phyloP scores from a whole-genome alignment of 1,140 invertebrate species.

The Papilio aristodemus region DNA sequence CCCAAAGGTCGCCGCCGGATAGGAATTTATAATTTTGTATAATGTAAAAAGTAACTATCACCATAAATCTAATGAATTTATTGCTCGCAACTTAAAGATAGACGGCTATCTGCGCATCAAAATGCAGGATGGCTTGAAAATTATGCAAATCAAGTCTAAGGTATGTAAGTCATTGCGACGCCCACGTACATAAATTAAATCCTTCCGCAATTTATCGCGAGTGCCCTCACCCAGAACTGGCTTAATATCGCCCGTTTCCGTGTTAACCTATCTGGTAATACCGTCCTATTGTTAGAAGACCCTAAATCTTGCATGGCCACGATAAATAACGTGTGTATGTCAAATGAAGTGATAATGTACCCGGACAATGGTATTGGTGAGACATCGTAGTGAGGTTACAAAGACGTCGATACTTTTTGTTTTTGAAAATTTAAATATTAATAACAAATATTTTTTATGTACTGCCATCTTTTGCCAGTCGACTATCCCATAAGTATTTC shows the following conservation, averaged over 20 bases:
- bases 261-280: conserved; percentile 61
- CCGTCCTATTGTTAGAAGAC: conserved; percentile 53
- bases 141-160: conserved; percentile 29
- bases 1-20: too few species aligned
- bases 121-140: conserved; percentile 19
- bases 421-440: conserved; percentile 4
- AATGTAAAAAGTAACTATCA: background rate
- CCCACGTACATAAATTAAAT: conserved; percentile 40
- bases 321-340: conserved; percentile 65
- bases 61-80: conserved; percentile 13
- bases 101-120: conserved; percentile 22
- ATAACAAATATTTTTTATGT: too few species aligned
- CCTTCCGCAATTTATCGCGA: conserved; percentile 49
- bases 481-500: too few species aligned
- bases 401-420: conserved; percentile 27
- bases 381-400: conserved; percentile 46
- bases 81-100: conserved; percentile 17
- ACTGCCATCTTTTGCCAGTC: too few species aligned
- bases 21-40: too few species aligned
- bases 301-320: conserved; percentile 61
- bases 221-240: conserved; percentile 46
- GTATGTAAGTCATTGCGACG: conserved; percentile 30
- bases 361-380: conserved; percentile 51
- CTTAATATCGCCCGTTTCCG: conserved; percentile 42
- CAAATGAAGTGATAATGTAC: conserved; percentile 69